Evolutionary conservation across 2,888 invertebrate species (phyloP), one percentile per base, ranked within the genome.

Genomic region (Octodonta nipae): DNA sequence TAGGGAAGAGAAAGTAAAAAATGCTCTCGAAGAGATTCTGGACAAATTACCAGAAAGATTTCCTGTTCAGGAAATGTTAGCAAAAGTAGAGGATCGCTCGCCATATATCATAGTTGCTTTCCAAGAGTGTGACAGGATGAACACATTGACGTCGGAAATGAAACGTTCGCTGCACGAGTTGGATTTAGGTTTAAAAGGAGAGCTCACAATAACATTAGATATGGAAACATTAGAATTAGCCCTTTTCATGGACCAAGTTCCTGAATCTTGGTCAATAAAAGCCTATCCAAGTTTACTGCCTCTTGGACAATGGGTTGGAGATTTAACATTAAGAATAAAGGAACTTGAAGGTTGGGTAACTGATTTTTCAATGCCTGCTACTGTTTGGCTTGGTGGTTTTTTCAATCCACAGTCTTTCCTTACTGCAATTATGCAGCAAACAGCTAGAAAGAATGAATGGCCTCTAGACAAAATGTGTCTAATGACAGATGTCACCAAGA

Each of bases 341-440:
- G 88, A 88, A 51, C 64, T 89, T 1, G 85, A 91, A 54, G 75
- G 71, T 38, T 93, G 93, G 93, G 76, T 84, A 3, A 72, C 78
- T 0, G 92, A 92, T 60, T 92, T 92, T 46, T 70, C 67, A 67
- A 66, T 92, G 44, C 91, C 92, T 0, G 68, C 86, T 0, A 75
- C 85, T 0, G 83, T 92, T 8, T 93, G 93, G 93, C 65, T 93
- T 32, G 88, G 82, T 6, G 93, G 92, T 5, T 89, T 95, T 61
- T 93, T 93, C 66, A 93, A 93, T 65, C 93, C 93, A 0, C 93
- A 93, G 61, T 91, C 91, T 6, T 89, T 95, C 63, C 66, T 95
- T 16, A 93, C 93, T 0, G 93, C 93, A 17, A 91, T 93, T 54
- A 92, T 93, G 91, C 93, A 95, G 64, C 89, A 88, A 63, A 91